Evolutionary conservation across 2,113 vertebrate genomes (phyloP), one percentile per base, ranked within the genome.

Genomic region (Circaetus cinerascens): DNA sequence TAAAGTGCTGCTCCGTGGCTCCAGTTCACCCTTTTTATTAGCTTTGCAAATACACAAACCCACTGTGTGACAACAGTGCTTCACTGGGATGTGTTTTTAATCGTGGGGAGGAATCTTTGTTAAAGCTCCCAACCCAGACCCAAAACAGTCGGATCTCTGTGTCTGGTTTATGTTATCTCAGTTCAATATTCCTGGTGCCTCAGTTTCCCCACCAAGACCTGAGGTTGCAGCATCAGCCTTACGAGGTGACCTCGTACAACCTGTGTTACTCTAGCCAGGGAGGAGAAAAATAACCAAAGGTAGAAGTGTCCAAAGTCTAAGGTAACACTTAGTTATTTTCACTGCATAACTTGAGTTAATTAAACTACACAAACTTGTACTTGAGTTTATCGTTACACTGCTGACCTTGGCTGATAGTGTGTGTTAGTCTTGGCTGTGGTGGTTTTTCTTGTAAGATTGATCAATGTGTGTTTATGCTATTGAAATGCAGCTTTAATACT

Each of bases 351-450:
- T 16, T 19, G 21, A 26, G 63, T 36, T 45, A 67, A 30, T 43
- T 41, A 25, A 43, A 16, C n/a, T 12, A 5, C 53, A 13, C 18
- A 15, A 14, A 22, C 32, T 15, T 3, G 13, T 20, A 2, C 15
- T 9, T 7, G 18, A 12, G 19, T 6, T 20, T 16, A 2, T 9
- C 3, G 4, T 15, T 2, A 1, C 0, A 18, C 48, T 23, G 29
- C 56, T 13, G 40, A 15, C 66, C 30, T 9, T 11, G 45, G 36
- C 45, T 15, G 1, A 19, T 2, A 3, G 59, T 17, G 12, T 18
- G 20, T 7, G 3, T 26, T 7, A 2, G 32, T 10, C 64, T 20
- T 32, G 64, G 43, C 7, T 2, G 13, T 2, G 30, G 51, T 0
- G 32, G 48, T 10, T 41, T 32, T n/a, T 23, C 14, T 50, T 20